These are phyloP conservation scores for Nyctibius bracteatus DNA, from an alignment of 2,113 vertebrate genomes.

Conservation along the genomic window DNA sequence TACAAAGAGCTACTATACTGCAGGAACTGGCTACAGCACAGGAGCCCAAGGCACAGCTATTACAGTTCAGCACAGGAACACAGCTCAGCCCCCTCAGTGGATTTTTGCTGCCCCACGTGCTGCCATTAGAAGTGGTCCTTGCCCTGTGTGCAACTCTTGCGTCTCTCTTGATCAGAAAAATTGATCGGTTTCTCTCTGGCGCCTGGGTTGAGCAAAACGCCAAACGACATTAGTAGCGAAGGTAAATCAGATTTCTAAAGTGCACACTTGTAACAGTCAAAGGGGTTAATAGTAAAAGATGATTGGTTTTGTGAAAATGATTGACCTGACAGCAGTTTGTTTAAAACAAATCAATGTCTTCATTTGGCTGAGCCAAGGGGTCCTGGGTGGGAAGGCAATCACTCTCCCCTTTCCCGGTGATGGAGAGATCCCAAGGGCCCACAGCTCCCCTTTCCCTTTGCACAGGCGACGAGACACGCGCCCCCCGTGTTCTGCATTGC, in stretches of 20 bases:
- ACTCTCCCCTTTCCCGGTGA: not conserved
- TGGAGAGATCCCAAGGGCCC: not conserved
- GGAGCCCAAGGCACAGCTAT: not conserved
- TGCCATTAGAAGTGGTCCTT: not conserved
- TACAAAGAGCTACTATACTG: conserved; percentile 38
- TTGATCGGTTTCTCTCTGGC: not conserved
- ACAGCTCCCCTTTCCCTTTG: not conserved
- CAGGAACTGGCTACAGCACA: conserved; percentile 7
- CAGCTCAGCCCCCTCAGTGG: not conserved
- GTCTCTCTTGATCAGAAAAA: conserved; percentile 16
- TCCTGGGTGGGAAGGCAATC: not conserved
- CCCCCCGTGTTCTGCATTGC: rapidly evolving
- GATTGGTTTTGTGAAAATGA: conserved; percentile 34
- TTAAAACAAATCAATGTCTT: conserved; percentile 44
- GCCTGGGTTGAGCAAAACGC: not conserved
- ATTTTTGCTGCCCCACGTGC: not conserved
- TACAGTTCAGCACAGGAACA: not conserved
- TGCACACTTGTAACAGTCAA: not conserved
- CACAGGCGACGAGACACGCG: rapidly evolving
- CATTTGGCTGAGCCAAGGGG: not conserved
- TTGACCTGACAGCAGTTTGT: conserved; percentile 50
- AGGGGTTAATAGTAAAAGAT: conserved; percentile 31
- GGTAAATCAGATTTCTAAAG: conserved; percentile 43
- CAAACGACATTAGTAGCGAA: not conserved
- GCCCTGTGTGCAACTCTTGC: not conserved